phyloP scores from a whole-genome alignment of 2,113 vertebrate genomes.

The Cromileptes altivelis region DNA sequence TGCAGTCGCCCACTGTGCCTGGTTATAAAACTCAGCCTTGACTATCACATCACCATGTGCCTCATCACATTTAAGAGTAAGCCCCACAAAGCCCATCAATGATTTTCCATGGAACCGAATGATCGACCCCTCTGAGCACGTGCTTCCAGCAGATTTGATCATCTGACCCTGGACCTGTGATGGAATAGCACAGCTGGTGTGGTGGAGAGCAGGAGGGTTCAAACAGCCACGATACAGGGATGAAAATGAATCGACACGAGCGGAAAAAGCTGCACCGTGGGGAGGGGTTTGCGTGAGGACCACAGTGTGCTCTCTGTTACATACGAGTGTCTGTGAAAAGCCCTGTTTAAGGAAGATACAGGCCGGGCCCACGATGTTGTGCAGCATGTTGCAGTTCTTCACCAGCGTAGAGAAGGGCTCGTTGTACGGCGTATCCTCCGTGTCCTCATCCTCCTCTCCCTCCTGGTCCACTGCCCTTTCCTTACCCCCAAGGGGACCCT shows the following conservation, averaged over 20 bases:
- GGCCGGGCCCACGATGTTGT: slow-evolving; percentile 87
- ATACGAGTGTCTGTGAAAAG: slow-evolving; percentile 85
- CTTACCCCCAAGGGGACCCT: slow-evolving; percentile 37
- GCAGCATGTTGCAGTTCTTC: slow-evolving; percentile 85
- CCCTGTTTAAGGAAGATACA: slow-evolving; percentile 90
- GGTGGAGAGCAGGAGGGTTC: slow-evolving; percentile 24
- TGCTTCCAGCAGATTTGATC: slow-evolving; percentile 20
- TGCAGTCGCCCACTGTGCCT: neutral
- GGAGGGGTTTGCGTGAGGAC: neutral
- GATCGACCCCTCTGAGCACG: slow-evolving; percentile 46
- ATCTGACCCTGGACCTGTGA: slow-evolving; percentile 32
- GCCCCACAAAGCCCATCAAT: slow-evolving; percentile 47
- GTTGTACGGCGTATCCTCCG: slow-evolving; percentile 50
- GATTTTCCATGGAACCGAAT: slow-evolving; percentile 53
- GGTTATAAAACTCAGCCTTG: neutral
- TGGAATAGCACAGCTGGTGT: slow-evolving; percentile 36
- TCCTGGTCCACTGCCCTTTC: slow-evolving; percentile 48
- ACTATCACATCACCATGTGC: neutral
- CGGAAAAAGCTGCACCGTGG: slow-evolving; percentile 33
- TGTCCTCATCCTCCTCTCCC: slow-evolving; percentile 58
- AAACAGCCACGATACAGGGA: slow-evolving; percentile 37
- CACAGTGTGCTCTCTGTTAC: slow-evolving; percentile 61
- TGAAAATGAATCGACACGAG: slow-evolving; percentile 23
- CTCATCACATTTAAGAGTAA: neutral
- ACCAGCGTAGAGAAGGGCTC: slow-evolving; percentile 71